Base-by-base conservation (phyloP, 2,113 vertebrate species). In the Martes martes region DNA sequence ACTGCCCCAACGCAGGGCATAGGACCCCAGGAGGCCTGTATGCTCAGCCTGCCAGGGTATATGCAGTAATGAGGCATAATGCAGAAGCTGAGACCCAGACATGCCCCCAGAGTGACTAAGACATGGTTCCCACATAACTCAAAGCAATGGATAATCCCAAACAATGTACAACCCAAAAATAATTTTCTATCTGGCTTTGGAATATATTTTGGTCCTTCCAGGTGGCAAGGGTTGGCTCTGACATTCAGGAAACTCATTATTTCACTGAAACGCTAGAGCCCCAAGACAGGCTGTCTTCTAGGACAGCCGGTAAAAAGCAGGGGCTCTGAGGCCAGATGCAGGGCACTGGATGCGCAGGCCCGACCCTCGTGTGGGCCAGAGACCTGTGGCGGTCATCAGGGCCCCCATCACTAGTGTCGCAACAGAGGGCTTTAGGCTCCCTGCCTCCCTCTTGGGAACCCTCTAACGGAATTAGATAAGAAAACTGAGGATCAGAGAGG, bases 151-250 rank as follows among this genome's bases (percentile, higher is more conserved):
- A 69, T 39, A 36, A 57, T n/a, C 71, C 71, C 86, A 71, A 89
- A 91, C 89, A 89, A 85, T 4, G 78, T 50, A 39, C 39, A 78
- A 23, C 45, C 71, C 74, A 1, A 8, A 84, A 92, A 91, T 89
- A 89, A 83, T 24, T 24, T 81, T 80, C 84, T 79, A 33, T 78
- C 96, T 96, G 90, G 74, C 47, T 96, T 24, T 94, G 57, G 86
- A 92, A 85, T 55, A 47, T 50, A 81, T 84, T 90, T 92, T 59
- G 91, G 84, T 82, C 24, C 65, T 85, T 96, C 76, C 71, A 78
- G 76, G 91, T 87, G 85, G 28, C 50, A 69, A 79, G 14, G 33
- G 50, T 74, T 89, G 39, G 67, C 95, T 97, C 73, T 79, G 79
- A 95, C 59, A 61, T 76, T 92, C 76, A 78, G 42, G 59, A 93